These are phyloP conservation scores for Sapayoa aenigma DNA, from an alignment of 2,113 vertebrate species.

Conservation along the genomic window DNA sequence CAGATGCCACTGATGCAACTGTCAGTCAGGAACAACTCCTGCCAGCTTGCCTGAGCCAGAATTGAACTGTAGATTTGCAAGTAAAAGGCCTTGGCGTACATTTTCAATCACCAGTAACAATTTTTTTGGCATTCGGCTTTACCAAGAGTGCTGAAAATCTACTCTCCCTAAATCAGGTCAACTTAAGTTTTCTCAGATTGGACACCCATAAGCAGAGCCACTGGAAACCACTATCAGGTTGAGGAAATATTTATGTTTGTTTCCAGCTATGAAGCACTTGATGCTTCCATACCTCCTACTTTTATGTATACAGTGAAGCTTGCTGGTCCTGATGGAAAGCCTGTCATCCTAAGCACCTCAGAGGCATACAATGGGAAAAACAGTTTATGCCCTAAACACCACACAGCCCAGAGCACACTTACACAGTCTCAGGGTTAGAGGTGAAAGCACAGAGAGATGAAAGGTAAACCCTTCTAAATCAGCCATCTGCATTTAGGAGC, in stretches of 20 bases:
- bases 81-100: constrained; percentile 35
- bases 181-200: background rate
- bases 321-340: background rate
- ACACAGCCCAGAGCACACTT: background rate
- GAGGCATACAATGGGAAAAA: background rate
- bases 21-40: constrained; percentile 47
- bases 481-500: background rate
- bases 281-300: background rate
- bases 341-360: background rate
- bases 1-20: constrained; percentile 55
- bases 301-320: background rate
- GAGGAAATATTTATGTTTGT: background rate
- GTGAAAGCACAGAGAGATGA: background rate
- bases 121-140: background rate
- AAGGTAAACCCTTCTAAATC: background rate
- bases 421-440: background rate
- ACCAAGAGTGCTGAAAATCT: background rate
- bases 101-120: background rate
- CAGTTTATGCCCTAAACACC: background rate
- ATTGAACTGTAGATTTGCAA: constrained; percentile 43
- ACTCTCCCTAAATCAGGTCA: background rate
- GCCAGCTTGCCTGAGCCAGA: constrained; percentile 46
- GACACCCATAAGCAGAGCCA: background rate
- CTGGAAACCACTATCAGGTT: background rate
- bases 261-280: background rate